A percentile compares a stretch with the other conserved stretches of the same genome.
Evolutionary conservation across 2,797 vertebrate genomes (phyloP).

Genomic region (Myotis daubentonii): DNA sequence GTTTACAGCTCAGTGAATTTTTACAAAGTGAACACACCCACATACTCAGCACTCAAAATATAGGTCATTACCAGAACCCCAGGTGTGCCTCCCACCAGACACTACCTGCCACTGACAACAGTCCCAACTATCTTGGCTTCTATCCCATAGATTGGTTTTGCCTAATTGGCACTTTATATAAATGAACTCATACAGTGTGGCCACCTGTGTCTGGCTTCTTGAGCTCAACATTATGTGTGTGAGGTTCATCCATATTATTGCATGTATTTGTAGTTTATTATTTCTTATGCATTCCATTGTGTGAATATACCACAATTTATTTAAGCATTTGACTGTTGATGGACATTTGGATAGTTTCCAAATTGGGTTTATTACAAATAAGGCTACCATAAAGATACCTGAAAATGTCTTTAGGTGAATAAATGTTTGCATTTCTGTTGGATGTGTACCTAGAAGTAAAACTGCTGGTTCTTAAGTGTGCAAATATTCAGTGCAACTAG

Average conservation of each 20-base stretch:
- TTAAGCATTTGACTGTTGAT: background rate
- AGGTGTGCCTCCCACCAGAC: background rate
- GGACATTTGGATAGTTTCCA: background rate
- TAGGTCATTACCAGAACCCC: background rate
- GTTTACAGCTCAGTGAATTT: background rate
- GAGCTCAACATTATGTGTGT: background rate
- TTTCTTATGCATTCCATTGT: background rate
- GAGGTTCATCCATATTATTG: background rate
- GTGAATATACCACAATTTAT: background rate
- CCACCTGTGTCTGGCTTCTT: background rate
- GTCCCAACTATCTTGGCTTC: background rate
- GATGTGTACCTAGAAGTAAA: background rate
- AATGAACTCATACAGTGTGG: background rate
- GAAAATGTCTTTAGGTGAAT: background rate
- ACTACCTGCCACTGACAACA: background rate
- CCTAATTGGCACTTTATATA: background rate
- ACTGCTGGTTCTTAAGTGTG: background rate
- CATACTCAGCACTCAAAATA: background rate
- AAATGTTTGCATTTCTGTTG: background rate
- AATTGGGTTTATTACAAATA: slow-evolving; percentile 6
- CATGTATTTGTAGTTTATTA: background rate
- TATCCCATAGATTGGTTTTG: background rate
- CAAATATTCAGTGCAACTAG: background rate
- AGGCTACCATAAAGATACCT: background rate
- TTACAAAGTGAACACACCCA: background rate